Percentiles rank a stretch among this genome's conserved stretches.
These are phyloP conservation scores for Prionailurus viverrinus DNA, from an alignment of 2,113 vertebrate species.

Conservation along the genomic window DNA sequence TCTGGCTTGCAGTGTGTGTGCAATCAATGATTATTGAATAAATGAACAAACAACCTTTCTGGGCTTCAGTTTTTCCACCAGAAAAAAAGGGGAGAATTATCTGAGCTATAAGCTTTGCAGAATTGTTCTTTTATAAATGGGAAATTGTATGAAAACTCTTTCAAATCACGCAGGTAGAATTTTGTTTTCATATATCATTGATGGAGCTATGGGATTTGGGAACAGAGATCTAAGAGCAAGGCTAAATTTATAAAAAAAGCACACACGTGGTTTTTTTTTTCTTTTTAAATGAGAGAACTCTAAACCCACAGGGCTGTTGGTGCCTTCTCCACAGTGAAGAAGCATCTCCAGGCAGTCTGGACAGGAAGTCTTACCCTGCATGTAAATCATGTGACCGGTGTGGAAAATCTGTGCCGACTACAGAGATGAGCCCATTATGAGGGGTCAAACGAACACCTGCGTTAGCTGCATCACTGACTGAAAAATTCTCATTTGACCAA, in stretches of 20 bases:
- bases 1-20: not conserved
- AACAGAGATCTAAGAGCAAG: constrained; percentile 43
- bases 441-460: not conserved
- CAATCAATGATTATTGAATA: constrained; percentile 22
- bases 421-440: not conserved
- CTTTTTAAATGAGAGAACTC: not conserved
- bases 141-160: constrained; percentile 7
- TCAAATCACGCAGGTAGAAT: constrained; percentile 17
- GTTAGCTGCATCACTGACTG: not conserved
- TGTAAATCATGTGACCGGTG: not conserved
- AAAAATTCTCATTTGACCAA: constrained; percentile 25
- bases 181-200: constrained; percentile 22
- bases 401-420: constrained; percentile 12
- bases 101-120: constrained; percentile 16
- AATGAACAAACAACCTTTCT: constrained; percentile 26
- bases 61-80: constrained; percentile 42
- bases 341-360: not conserved
- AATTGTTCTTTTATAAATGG: constrained; percentile 15
- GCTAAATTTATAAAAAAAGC: not conserved
- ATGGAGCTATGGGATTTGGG: constrained; percentile 37
- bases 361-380: not conserved
- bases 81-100: not conserved
- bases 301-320: not conserved
- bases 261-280: too few relatives aligned
- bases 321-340: not conserved